Percentiles rank a stretch among this genome's conserved stretches.
Evolutionary conservation across 2,113 vertebrate genomes (phyloP).

Genomic region (Lasiurus borealis): DNA sequence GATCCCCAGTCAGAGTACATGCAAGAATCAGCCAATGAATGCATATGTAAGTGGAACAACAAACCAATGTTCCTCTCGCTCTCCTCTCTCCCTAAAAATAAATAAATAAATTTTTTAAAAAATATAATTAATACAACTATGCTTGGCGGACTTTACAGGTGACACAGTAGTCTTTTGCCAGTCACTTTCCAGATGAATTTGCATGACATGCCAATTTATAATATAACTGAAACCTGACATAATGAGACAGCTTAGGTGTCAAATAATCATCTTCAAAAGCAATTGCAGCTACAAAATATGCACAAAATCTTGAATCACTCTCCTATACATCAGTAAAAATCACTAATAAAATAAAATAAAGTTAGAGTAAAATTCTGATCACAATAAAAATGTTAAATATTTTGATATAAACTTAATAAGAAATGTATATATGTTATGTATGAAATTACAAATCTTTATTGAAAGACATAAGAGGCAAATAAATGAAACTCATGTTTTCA

Average conservation of each 20-base stretch:
- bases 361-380: constrained; percentile 4
- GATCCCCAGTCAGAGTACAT: not conserved
- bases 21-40: not conserved
- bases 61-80: not conserved
- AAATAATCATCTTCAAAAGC: constrained; percentile 12
- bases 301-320: not conserved
- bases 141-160: not conserved
- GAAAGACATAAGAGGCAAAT: not conserved
- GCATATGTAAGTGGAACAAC: no score
- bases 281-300: not conserved
- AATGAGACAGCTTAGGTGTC: not conserved
- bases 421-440: not conserved
- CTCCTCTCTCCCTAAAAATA: not conserved
- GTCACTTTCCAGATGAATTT: not conserved
- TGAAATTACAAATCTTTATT: not conserved
- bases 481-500: not conserved
- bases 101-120: not conserved
- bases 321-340: not conserved
- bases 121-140: not conserved
- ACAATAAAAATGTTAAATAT: not conserved
- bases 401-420: not conserved
- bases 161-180: not conserved
- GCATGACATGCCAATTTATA: not conserved
- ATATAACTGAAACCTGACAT: not conserved
- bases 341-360: constrained; percentile 46